Evolutionary conservation across 2,113 vertebrate genomes (phyloP).

Genomic region (Albula goreensis): DNA sequence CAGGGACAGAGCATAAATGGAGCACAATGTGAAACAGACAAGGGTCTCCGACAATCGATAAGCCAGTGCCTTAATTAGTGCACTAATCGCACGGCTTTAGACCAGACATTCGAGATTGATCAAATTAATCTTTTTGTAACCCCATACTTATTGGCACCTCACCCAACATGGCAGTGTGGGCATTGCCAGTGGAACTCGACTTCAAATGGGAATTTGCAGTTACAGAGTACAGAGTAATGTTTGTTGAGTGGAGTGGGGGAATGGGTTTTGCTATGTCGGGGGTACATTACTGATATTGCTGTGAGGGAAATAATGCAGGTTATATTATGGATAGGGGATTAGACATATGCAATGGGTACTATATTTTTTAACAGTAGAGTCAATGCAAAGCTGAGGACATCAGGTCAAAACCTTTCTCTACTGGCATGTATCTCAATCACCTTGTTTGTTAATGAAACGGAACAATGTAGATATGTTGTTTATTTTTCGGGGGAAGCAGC

Average conservation of each 20-base stretch:
- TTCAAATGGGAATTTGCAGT: conserved; percentile 37
- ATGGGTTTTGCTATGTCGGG: too few relatives aligned
- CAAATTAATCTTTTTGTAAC: conserved; percentile 42
- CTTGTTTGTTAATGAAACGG: neutral
- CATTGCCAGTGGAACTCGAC: conserved; percentile 24
- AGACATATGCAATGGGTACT: too few relatives aligned
- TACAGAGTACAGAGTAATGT: conserved; percentile 6
- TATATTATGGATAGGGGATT: too few relatives aligned
- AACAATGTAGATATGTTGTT: neutral
- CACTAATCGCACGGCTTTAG: conserved; percentile 33
- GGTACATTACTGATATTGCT: too few relatives aligned
- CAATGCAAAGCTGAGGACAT: too few relatives aligned
- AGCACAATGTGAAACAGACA: neutral
- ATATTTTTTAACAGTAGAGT: too few relatives aligned
- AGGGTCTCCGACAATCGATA: conserved; percentile 13
- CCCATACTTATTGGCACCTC: conserved; percentile 41
- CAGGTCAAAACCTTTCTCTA: too few relatives aligned
- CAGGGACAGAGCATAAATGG: neutral
- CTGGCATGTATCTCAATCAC: neutral
- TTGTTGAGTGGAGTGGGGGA: too few relatives aligned
- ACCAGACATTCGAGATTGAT: conserved; percentile 30
- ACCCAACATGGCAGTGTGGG: conserved; percentile 20
- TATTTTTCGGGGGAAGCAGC: neutral
- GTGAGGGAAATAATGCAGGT: too few relatives aligned
- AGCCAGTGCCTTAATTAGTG: conserved; percentile 32